Evolutionary conservation across 2,888 invertebrate species (phyloP).

Genomic region (Neoascia interrupta): DNA sequence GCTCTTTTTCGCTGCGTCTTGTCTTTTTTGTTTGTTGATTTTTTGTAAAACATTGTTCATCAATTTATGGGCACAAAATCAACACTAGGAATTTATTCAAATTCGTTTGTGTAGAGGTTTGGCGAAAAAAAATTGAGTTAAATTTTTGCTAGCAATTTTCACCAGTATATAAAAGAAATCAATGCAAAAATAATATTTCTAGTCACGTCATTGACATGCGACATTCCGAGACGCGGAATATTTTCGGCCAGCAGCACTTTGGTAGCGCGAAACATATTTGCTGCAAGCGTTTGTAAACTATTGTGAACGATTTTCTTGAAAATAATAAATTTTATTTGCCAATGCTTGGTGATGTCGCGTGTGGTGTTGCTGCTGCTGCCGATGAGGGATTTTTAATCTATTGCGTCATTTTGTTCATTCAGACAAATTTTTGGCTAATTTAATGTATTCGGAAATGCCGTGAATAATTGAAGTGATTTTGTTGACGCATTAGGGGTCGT

Average conservation of each 20-base stretch:
- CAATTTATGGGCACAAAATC: constrained; percentile 6
- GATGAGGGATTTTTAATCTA: not conserved
- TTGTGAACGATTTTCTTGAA: not conserved
- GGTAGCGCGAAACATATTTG: not conserved
- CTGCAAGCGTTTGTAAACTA: not conserved
- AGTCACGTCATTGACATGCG: constrained; percentile 48
- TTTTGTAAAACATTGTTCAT: not conserved
- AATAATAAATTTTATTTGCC: constrained; percentile 4
- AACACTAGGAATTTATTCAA: too few relatives aligned
- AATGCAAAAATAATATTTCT: constrained; percentile 48
- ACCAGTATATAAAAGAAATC: constrained; percentile 45
- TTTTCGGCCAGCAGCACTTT: constrained; percentile 23
- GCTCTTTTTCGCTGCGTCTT: not conserved
- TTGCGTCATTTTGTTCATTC: constrained; percentile 37
- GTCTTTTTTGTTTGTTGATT: not conserved
- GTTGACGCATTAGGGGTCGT: too few relatives aligned
- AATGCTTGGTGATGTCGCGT: constrained; percentile 27
- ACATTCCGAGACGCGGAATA: constrained; percentile 38
- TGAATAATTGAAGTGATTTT: constrained; percentile 31
- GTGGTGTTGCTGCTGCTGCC: not conserved
- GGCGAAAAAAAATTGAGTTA: too few relatives aligned
- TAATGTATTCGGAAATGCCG: too few relatives aligned
- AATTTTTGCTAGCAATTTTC: constrained; percentile 43
- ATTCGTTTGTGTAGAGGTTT: too few relatives aligned
- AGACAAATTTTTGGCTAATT: constrained; percentile 17